Evolutionary conservation across 92 coral and sea anemone genomes (phyloP), one percentile per base, ranked within the genome.

Genomic region (Epizoanthus rinbou): DNA sequence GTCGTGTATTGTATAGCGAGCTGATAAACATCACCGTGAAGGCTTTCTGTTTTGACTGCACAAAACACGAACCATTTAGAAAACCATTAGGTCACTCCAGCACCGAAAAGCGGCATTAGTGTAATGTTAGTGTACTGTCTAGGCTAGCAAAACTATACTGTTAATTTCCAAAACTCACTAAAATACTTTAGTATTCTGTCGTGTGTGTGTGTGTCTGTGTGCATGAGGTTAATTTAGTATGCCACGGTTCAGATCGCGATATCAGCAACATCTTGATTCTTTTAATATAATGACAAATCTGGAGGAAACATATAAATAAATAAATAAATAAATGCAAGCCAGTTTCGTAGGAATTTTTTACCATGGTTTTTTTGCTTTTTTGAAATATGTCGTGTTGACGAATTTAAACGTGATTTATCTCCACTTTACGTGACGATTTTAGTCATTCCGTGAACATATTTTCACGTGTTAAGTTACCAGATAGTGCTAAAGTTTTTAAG

Each of bases 1-100:
- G 82, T 78, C 82, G 47, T 78, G 21, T 78, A 78, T 78, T 62
- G 58, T 50, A 63, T 78, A 41, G 64, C 19, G 43, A 63, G 25
- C 53, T 63, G 71, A 78, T 78, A 78, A 78, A 78, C 82, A 78
- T 78, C 82, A 78, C 45, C 35, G 82, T 15, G 57, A 16, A 78
- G 23, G 45, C 15, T 62, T 39, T 58, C 69, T 78, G 82, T 78
- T 78, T 60, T 78, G 71, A 63, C 82, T 60, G 59, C 24, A 60
- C 41, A 11, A 35, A 78, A 45, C 82, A 78, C 82, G 72, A 78
- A 78, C 82, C 23, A 78, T 78, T 78, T 62, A 78, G 64, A 78
- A 78, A 63, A 60, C 71, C 82, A 78, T 78, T 78, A 78, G 47
- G 71, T 43, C 63, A 39, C 50, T 56, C 52, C 70, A 65, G 19